Evolutionary conservation across 2,888 invertebrate species (phyloP), one percentile per base, ranked within the genome.

Genomic region (Smittia aterrima): DNA sequence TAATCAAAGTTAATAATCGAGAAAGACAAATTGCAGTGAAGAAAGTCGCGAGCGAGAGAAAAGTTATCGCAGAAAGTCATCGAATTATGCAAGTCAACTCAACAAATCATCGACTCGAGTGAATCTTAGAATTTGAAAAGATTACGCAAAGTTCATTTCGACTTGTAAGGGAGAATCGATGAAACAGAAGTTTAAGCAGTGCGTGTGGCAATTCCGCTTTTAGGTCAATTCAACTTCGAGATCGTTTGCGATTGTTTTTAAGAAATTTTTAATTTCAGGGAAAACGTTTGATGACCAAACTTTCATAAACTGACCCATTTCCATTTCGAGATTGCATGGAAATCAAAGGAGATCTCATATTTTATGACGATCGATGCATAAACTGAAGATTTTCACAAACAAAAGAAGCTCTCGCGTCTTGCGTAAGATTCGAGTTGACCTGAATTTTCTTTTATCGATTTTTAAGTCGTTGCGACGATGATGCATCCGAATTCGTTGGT

Each of bases 251-350:
- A 47, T 47, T 16, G 47, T 16, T 47, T 47, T 32, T n/a, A n/a
- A 47, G 47, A 47, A 47, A 11, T 47, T 38, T 47, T 47, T 47
- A 47, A 47, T 47, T 47, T 2, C 47, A n/a, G 11, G 47, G 9
- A n/a, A 47, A 47, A 16, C 3, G 47, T 47, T 47, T 47, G 11
- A 47, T 47, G 47, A n/a, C 47, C 47, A 16, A n/a, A 2, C n/a
- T 47, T n/a, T n/a, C 47, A 47, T 47, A 47, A 47, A 47, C 47
- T 47, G 47, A 47, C 47, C 47, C 47, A 47, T 47, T 16, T 47
- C 47, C 47, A 38, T 7, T n/a, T 2, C 11, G 2, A n/a, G 11
- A 11, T n/a, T 47, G 47, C 47, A 47, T 47, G 47, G 32, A 32
- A 3, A 32, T 32, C 32, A 32, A 32, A 32, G 32, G 32, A 32